Conservation (phyloP, 2,888 invertebrate genomes). For the Cephus spinipes region DNA sequence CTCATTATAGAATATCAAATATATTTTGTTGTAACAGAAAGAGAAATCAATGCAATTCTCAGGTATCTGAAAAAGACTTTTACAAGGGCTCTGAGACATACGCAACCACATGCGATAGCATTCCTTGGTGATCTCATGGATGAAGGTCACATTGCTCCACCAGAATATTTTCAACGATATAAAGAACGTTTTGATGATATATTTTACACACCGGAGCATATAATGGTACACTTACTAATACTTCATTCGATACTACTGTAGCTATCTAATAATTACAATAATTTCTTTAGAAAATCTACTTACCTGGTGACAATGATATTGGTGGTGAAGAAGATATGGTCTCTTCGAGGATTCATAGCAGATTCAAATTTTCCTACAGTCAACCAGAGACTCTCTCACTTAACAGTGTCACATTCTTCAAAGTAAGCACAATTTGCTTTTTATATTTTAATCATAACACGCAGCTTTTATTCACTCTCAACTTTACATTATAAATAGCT, state of each 20-base stretch:
- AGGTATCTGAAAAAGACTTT: constrained; percentile 88
- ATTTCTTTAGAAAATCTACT: constrained; percentile 78
- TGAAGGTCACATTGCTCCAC: constrained; percentile 86
- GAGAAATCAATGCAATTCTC: constrained; percentile 45
- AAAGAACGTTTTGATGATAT: constrained; percentile 79
- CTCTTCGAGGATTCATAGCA: constrained; percentile 77
- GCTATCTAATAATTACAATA: neutral
- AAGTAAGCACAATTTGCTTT: constrained; percentile 66
- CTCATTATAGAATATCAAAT: neutral
- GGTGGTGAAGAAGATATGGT: constrained; percentile 90
- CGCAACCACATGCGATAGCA: constrained; percentile 85
- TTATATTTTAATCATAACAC: neutral
- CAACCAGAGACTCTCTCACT: constrained; percentile 75
- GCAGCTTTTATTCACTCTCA: neutral
- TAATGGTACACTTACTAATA: constrained; percentile 49
- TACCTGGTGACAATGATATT: constrained; percentile 98
- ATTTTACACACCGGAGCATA: constrained; percentile 67
- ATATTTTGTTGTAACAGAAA: neutral
- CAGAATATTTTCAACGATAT: constrained; percentile 80
- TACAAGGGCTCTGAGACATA: constrained; percentile 75
- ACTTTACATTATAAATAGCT: neutral
- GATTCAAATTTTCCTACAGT: constrained; percentile 71
- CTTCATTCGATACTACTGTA: neutral
- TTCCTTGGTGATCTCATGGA: constrained; percentile 96
- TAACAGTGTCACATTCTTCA: constrained; percentile 77